These are phyloP conservation scores for Melanostigma gelatinosum DNA, from an alignment of 2,113 vertebrate species.

Conservation along the genomic window DNA sequence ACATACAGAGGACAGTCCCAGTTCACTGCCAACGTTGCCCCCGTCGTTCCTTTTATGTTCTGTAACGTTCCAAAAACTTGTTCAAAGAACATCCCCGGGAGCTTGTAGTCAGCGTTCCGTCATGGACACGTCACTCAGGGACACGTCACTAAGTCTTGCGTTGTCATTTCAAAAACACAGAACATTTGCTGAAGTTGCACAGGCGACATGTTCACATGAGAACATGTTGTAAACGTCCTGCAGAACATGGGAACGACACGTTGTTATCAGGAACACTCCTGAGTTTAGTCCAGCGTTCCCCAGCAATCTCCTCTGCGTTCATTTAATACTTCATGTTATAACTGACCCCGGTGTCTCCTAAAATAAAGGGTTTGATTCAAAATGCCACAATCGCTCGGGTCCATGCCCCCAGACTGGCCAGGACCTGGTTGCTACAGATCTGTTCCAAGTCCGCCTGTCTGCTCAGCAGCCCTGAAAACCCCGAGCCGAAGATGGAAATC, in stretches of 20 bases:
- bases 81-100: conserved; percentile 2
- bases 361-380: conserved; percentile 76
- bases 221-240: background rate
- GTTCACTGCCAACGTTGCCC: background rate
- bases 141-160: background rate
- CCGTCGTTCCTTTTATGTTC: background rate
- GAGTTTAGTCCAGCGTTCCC: background rate
- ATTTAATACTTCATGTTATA: conserved; percentile 9
- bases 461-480: conserved; percentile 93
- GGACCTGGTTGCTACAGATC: conserved; percentile 94
- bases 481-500: conserved; percentile 97
- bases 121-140: background rate
- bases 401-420: conserved; percentile 95
- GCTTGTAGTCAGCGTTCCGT: background rate
- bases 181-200: conserved; percentile 1
- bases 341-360: conserved; percentile 34
- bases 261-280: background rate
- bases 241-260: background rate
- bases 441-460: conserved; percentile 92
- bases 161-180: background rate
- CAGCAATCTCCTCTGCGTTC: background rate
- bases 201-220: background rate
- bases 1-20: background rate
- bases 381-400: conserved; percentile 95
- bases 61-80: background rate